A percentile compares a stretch with the other conserved stretches of the same genome.
Conservation (phyloP, 2,888 invertebrate species). For the Dynastes maya region DNA sequence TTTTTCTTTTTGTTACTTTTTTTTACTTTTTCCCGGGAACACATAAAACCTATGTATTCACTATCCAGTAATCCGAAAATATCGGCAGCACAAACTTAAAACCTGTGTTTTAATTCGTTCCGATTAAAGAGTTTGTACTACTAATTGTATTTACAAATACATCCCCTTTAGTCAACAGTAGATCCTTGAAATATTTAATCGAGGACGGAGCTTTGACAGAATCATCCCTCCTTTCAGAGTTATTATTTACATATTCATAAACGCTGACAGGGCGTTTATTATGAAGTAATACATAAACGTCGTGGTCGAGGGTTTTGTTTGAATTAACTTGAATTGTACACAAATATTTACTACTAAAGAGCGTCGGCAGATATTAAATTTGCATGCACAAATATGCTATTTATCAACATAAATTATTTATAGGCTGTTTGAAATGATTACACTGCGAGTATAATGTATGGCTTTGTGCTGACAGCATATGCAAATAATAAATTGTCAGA, state of each 20-base stretch:
- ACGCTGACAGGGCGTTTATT: not conserved
- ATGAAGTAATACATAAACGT: not conserved
- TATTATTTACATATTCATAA: constrained; percentile 13
- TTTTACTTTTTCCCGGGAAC: no score
- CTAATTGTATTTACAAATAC: no score
- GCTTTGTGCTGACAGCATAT: not conserved
- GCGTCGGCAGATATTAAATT: not conserved
- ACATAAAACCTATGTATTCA: no score
- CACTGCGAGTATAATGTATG: not conserved
- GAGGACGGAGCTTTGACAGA: not conserved
- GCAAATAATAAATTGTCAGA: no score
- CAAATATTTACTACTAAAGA: not conserved
- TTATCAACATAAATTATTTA: constrained; percentile 23
- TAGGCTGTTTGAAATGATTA: not conserved
- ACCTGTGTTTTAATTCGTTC: no score
- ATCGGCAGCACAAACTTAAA: no score
- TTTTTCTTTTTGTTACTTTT: no score
- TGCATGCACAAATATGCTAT: not conserved
- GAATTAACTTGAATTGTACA: not conserved
- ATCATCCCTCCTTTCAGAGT: not conserved
- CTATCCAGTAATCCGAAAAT: no score
- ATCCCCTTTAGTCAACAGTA: no score
- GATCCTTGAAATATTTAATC: no score
- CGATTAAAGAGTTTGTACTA: no score
- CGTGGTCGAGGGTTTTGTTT: not conserved